Evolutionary conservation across 92 coral and sea anemone genomes (phyloP), one percentile per base, ranked within the genome.

Genomic region (Blastomussa wellsi): DNA sequence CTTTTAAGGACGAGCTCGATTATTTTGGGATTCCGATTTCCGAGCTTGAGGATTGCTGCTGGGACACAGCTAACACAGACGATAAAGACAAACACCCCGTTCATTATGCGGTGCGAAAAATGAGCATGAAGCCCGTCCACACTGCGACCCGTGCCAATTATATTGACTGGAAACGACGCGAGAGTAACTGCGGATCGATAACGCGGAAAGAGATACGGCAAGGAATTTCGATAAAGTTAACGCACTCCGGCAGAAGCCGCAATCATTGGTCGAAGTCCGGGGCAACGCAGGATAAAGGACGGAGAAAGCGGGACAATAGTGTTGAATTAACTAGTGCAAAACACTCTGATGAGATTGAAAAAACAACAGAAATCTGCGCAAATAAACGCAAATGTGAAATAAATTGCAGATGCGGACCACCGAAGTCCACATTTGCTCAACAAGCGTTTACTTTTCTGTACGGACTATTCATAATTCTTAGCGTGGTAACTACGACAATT

Each of bases 1-100:
- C 96, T 57, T 95, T 95, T 72, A 69, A 82, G 49, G 97, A 91
- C 53, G 98, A 95, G 80, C 79, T 95, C 79, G 95, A 95, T 60
- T 95, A 85, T 72, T 95, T 93, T 78, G 97, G 98, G 69, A 95
- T 95, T 24, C 93, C 98, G 10, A 44, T 90, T 16, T 80, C 83
- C 68, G 92, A 89, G 20, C 84, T 93, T 5, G 91, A 90, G 37
- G 90, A 88, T n/a, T 95, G 98, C 62, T 95, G 97, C 74, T 84
- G 88, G 81, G 85, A 79, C 13, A 77, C 80, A 5, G 68, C 87
- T 7, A 89, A 82, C 71, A 70, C 72, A 9, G 87, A 76, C 26
- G 84, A 88, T 49, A 85, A 67, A 24, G 83, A 44, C 4, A 82
- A 77, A 24, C 84, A 82, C 26, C 84, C 57, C 14, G 44, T 81